These are phyloP conservation scores for Cichladusa arquata DNA, from an alignment of 2,113 vertebrate genomes.

Conservation along the genomic window DNA sequence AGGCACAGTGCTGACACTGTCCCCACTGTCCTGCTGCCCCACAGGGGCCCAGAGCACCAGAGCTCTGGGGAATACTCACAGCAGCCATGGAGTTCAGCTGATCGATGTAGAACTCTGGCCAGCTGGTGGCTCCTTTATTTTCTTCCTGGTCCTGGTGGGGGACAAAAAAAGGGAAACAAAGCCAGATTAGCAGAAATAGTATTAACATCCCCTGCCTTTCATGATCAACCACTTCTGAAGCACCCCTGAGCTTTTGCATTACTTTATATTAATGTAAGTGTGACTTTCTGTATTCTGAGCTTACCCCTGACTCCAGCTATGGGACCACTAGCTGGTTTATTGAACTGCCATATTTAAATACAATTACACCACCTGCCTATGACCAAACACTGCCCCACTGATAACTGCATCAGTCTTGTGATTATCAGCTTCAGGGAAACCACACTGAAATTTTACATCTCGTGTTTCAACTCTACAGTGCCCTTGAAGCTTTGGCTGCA, in stretches of 20 bases:
- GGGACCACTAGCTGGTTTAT: neutral
- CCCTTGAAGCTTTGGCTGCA: neutral
- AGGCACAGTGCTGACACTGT: rapidly evolving
- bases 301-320: neutral
- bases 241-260: neutral
- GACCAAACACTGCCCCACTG: neutral
- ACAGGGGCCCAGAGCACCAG: neutral
- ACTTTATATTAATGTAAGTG: neutral
- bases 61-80: slow-evolving; percentile 78
- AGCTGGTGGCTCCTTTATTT: slow-evolving; percentile 97
- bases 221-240: neutral
- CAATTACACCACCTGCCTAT: neutral
- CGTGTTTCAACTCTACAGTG: neutral
- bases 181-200: neutral
- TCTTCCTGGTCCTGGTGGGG: slow-evolving; percentile 92
- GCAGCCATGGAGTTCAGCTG: slow-evolving; percentile 98
- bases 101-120: slow-evolving; percentile 98
- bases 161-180: neutral
- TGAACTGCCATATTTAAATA: neutral
- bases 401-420: neutral
- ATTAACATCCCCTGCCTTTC: neutral
- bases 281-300: neutral
- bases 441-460: neutral
- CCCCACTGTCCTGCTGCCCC: neutral
- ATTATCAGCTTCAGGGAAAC: neutral